Evolutionary conservation across 2,113 vertebrate species (phyloP), one percentile per base, ranked within the genome.

Genomic region (Peromyscus polionotus): DNA sequence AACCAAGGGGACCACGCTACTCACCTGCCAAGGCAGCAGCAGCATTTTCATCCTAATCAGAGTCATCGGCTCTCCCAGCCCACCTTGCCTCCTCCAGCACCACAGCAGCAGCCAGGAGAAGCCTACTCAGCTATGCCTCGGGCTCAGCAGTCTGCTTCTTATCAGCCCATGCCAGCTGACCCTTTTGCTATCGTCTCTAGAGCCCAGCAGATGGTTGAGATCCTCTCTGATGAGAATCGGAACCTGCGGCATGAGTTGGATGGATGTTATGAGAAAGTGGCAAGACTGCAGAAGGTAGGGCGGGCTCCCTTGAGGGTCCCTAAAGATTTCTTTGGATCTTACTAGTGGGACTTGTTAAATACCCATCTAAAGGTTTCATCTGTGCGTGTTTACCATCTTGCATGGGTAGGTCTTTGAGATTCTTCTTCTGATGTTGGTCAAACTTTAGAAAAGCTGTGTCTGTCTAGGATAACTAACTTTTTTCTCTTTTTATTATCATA

Each of bases 191-290:
- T 99, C 96, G 99, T 99, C 96, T 99, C 99, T n/a, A 99, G 99
- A 48, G 99, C 99, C 26, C 99, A 99, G 95, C 99, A 99, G 94
- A 99, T 99, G 99, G 99, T 99, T 94, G 99, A 99, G 95, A 99
- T 99, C 97, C 98, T 99, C 83, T 99, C 99, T 0, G 99, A 99
- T 83, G 99, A 99, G 98, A 99, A 99, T 98, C 95, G 99, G 6
- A 98, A 99, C 94, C 98, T 99, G 0, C 98, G 99, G 3, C 99
- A 99, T 97, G 99, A 99, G 97, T 99, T 99, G 97, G 99, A 99
- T 94, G 98, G 98, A 45, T 99, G 99, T 96, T 99, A 99, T 0
- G 99, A 99, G 96, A 99, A 99, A 79, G 99, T 99, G 93, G 99
- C 99, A 7, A 99, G 99, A 96, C 97, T 99, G 84, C 99, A 99